Base-by-base conservation (phyloP, 1,140 invertebrate genomes). In the Epicauta chinensis region DNA sequence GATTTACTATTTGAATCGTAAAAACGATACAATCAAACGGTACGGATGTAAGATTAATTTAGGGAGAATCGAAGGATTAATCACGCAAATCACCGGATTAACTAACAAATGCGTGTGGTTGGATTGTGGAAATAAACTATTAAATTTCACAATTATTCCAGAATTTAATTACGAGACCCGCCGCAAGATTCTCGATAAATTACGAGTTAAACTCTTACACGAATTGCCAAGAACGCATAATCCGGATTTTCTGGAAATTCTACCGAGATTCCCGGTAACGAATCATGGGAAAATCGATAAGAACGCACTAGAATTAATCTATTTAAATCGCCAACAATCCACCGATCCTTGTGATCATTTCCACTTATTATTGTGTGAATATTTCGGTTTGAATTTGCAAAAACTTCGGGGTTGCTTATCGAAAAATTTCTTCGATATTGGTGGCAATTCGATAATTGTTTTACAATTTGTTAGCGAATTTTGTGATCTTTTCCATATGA, bases 1-100 rank as follows among this genome's bases (percentile, higher is more conserved):
- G 4, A 69, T 87, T n/a, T 78, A 77, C 60, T 87, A 81, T 57
- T 71, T 77, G 59, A 79, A 81, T 9, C 74, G 88, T 44, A 74
- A 68, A 55, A 82, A 87, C 72, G 73, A 78, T 53, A 67, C 78
- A 32, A 72, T 89, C n/a, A 91, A 91, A 72, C 71, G 85, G 67
- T 81, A 83, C 71, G 88, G 87, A 2, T 75, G 81, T 55, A 81
- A 81, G 69, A 61, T 89, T 13, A 77, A 79, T 63, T 66, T 88
- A 17, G 60, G 69, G 17, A 64, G 74, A 41, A 76, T 90, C 38
- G 80, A 87, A 71, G 65, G 70, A 58, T 70, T 71, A 42, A 68
- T 75, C 7, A 68, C 71, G 59, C 64, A 70, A 54, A 68, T 72
- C 60, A 63, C 68, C 32, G 67, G 63, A 58, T 63, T 83, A 16